Base-by-base conservation (phyloP, 2,888 invertebrate genomes). In the Tenthredo amoena region DNA sequence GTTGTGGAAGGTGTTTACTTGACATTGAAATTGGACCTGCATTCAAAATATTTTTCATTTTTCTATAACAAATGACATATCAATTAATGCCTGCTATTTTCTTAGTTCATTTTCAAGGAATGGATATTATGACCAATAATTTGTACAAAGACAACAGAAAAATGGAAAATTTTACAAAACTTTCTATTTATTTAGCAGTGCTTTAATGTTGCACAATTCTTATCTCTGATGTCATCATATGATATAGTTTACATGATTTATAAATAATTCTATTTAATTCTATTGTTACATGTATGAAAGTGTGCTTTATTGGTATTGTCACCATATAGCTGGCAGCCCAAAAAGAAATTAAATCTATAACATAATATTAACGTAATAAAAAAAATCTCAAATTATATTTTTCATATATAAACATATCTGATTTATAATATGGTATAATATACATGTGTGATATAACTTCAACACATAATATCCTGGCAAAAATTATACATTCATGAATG, bases 351-450 rank as follows among this genome's bases (percentile, higher is more conserved):
- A 74, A 43, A 74, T 74, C 40, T 74, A 74, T 74, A 74, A 74
- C 43, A 74, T 43, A 40, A 74, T 68, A 68, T 71, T 71, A 71
- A 71, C 37, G 21, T 12, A 31, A 43, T 21, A 74, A 43, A 74
- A 74, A 68, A 31, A 74, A 74, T 74, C 43, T 74, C 74, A 40
- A 43, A 72, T 71, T 71, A 71, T 72, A 40, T 40, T 40, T 72
- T n/a, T 40, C 72, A 40, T n/a, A 72, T 72, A 50, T 43, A 43
- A 40, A 40, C 47, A 43, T 74, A 43, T 43, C 40, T 34, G 68
- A 74, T 12, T 18, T 43, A 74, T n/a, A 72, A 18, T 74, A 74
- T 74, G 71, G 6, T 37, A 71, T 37, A 71, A 37, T 37, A 37
- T 37, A 71, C 34, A 71, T 76, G 76, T 74, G 47, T 26, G 43